Conservation (phyloP, 2,888 invertebrate genomes). For the Drosophila multiciliata region DNA sequence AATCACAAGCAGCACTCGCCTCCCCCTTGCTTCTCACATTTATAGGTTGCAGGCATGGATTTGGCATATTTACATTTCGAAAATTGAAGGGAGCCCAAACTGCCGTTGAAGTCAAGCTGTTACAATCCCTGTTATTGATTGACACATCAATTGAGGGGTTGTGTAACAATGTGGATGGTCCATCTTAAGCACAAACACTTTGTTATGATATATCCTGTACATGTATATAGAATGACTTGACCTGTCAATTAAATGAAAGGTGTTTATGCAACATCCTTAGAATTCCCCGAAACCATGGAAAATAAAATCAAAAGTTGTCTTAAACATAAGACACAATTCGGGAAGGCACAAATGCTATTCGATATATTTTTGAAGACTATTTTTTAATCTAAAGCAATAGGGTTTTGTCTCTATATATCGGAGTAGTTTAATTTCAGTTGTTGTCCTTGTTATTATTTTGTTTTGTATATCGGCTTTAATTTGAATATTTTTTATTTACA, state of each 20-base stretch:
- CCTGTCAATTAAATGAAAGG: too few relatives aligned
- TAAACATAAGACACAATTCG: slow-evolving; percentile 37
- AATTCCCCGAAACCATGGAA: slow-evolving; percentile 18
- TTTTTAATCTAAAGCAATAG: slow-evolving; percentile 56
- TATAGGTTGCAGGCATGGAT: slow-evolving; percentile 37
- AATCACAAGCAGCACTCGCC: background rate
- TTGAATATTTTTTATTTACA: slow-evolving; percentile 76
- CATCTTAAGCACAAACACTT: background rate
- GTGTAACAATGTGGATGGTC: background rate
- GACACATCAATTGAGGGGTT: slow-evolving; percentile 28
- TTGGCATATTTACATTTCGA: slow-evolving; percentile 73
- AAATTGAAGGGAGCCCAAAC: slow-evolving; percentile 37
- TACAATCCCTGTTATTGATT: slow-evolving; percentile 35
- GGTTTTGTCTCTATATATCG: slow-evolving; percentile 52
- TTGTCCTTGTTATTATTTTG: slow-evolving; percentile 25
- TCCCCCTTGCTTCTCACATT: slow-evolving; percentile 3
- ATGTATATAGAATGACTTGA: background rate
- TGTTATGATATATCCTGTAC: too few relatives aligned
- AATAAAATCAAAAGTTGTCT: slow-evolving; percentile 21
- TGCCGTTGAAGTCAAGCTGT: slow-evolving; percentile 48
- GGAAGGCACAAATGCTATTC: slow-evolving; percentile 72
- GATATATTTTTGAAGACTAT: slow-evolving; percentile 68
- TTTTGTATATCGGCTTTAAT: slow-evolving; percentile 55
- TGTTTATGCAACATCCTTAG: background rate
- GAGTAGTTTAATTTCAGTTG: slow-evolving; percentile 44